These are phyloP conservation scores for Heliothis subflexa DNA, from an alignment of 1,140 invertebrate species.

Conservation along the genomic window DNA sequence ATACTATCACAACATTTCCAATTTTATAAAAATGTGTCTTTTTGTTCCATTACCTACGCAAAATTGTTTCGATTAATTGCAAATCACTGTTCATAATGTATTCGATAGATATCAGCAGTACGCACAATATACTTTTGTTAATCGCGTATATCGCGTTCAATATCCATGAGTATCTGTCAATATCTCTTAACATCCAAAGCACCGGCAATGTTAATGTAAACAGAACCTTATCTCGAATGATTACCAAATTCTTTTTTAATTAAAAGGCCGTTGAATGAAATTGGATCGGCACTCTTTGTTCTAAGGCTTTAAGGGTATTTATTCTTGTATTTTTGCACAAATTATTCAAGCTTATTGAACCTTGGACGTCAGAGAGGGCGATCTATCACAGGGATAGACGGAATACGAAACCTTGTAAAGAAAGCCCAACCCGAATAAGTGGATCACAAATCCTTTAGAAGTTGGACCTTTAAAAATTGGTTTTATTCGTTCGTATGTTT, in stretches of 20 bases:
- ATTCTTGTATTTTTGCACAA: slow-evolving; percentile 67
- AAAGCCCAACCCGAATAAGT: slow-evolving; percentile 59
- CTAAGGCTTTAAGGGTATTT: slow-evolving; percentile 61
- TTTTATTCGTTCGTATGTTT: slow-evolving; percentile 57
- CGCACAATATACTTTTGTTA: not conserved
- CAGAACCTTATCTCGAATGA: slow-evolving; percentile 47
- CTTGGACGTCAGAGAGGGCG: slow-evolving; percentile 56
- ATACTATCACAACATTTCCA: too few species aligned
- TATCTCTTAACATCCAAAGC: slow-evolving; percentile 12
- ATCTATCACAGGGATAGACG: slow-evolving; percentile 67
- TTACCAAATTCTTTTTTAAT: slow-evolving; percentile 60
- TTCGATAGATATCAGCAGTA: not conserved
- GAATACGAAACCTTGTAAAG: slow-evolving; percentile 54
- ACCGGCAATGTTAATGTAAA: slow-evolving; percentile 44
- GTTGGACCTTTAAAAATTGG: slow-evolving; percentile 62
- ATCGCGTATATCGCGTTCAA: not conserved
- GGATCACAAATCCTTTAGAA: slow-evolving; percentile 61
- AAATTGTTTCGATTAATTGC: too few species aligned
- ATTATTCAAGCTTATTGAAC: slow-evolving; percentile 74
- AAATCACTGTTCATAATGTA: too few species aligned
- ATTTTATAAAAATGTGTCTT: too few species aligned
- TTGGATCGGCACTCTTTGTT: slow-evolving; percentile 63
- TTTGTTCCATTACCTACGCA: too few species aligned
- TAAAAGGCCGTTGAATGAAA: slow-evolving; percentile 65
- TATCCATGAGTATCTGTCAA: not conserved